These are phyloP conservation scores for Labia minor DNA, from an alignment of 2,888 invertebrate species.

Conservation along the genomic window DNA sequence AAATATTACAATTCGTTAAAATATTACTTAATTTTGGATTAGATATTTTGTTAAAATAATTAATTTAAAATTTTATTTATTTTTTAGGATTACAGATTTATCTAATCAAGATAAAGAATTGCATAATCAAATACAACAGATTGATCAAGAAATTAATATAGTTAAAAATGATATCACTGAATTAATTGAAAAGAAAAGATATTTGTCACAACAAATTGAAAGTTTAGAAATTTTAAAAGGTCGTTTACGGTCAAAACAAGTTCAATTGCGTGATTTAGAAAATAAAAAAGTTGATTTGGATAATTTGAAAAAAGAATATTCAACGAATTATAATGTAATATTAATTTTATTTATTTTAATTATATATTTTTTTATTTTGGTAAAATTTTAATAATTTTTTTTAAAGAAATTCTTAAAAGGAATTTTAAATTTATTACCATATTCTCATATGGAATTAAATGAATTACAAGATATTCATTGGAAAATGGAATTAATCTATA, in stretches of 20 bases:
- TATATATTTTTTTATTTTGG: no score
- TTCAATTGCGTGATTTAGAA: neutral
- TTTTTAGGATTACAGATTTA: no score
- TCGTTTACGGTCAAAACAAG: neutral
- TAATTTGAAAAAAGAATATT: neutral
- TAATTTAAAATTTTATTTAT: no score
- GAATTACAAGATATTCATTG: conserved; percentile 2
- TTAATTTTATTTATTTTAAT: neutral
- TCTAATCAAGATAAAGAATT: no score
- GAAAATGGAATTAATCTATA: neutral
- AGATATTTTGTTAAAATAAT: no score
- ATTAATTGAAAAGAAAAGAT: neutral
- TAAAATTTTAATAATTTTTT: neutral
- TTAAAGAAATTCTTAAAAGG: neutral
- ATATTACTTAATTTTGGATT: no score
- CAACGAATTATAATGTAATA: neutral
- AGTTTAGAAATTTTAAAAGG: neutral
- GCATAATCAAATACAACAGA: no score
- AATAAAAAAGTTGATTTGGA: neutral
- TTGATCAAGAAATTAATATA: neutral
- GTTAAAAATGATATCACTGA: neutral
- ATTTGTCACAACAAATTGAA: neutral
- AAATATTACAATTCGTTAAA: no score
- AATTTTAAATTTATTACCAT: neutral
- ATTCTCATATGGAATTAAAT: neutral